phyloP scores from a whole-genome alignment of 2,888 invertebrate species.

The Cheilosia vernalis region DNA sequence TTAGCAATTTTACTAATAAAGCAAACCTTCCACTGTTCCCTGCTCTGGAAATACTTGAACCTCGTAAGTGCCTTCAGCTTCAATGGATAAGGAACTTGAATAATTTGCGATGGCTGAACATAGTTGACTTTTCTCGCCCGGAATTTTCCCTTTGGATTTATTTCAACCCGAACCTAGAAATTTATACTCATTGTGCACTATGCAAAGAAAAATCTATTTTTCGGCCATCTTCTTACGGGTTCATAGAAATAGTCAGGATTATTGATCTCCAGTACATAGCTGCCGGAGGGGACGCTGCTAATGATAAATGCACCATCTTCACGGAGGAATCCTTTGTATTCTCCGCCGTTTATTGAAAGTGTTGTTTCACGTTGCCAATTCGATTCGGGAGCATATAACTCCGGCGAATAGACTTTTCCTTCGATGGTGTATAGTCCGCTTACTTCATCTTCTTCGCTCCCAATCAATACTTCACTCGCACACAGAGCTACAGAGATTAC shows the following conservation, averaged over 20 bases:
- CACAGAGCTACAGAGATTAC: slow-evolving; percentile 53
- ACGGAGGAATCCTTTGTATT: slow-evolving; percentile 93
- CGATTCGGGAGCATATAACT: slow-evolving; percentile 84
- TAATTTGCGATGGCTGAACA: slow-evolving; percentile 95
- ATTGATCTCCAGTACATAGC: slow-evolving; percentile 96
- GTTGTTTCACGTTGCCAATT: slow-evolving; percentile 92
- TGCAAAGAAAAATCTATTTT: not conserved
- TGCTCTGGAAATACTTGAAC: slow-evolving; percentile 94
- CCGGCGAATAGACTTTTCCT: slow-evolving; percentile 91
- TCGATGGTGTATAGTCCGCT: slow-evolving; percentile 89
- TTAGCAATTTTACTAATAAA: not conserved
- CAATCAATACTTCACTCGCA: slow-evolving; percentile 77
- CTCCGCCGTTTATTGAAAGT: slow-evolving; percentile 94
- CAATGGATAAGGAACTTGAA: slow-evolving; percentile 96
- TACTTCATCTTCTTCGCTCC: slow-evolving; percentile 82
- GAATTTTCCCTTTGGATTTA: slow-evolving; percentile 98
- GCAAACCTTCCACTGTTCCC: slow-evolving; percentile 95
- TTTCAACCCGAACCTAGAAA: slow-evolving; percentile 90
- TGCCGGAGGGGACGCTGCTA: slow-evolving; percentile 94
- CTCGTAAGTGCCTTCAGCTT: slow-evolving; percentile 92
- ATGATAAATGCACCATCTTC: slow-evolving; percentile 96
- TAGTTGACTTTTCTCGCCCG: slow-evolving; percentile 97
- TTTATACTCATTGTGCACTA: not conserved
- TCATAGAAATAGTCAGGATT: slow-evolving; percentile 97
- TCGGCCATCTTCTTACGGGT: slow-evolving; percentile 85